phyloP scores from a whole-genome alignment of 2,888 invertebrate genomes.

The Pherbina coryleti region DNA sequence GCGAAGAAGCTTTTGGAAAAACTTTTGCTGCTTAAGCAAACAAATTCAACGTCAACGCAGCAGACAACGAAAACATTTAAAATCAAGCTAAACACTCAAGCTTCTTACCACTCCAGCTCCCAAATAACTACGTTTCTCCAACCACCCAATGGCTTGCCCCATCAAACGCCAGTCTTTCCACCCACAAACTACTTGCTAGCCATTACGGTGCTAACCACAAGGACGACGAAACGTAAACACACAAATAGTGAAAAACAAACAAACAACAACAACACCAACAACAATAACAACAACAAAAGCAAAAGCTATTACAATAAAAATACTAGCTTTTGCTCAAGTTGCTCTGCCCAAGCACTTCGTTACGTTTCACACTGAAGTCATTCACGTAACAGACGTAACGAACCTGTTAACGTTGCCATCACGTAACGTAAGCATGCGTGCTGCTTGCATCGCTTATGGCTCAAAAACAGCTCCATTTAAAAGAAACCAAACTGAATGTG shows the following conservation, averaged over 20 bases:
- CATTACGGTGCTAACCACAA: conserved; percentile 45
- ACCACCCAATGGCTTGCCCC: conserved; percentile 51
- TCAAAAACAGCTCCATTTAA: too few species aligned
- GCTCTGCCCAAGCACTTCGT: neutral
- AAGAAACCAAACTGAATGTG: too few species aligned
- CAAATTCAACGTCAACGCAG: conserved; percentile 53
- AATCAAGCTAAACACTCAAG: conserved; percentile 49
- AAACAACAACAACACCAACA: neutral
- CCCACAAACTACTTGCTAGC: conserved; percentile 12
- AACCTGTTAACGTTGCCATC: conserved; percentile 1
- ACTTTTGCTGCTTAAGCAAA: conserved; percentile 60
- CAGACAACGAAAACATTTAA: conserved; percentile 57
- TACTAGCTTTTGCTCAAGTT: neutral
- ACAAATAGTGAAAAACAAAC: neutral
- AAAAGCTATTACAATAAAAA: neutral
- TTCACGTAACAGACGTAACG: neutral
- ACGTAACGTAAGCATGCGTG: neutral
- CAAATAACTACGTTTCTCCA: too few species aligned
- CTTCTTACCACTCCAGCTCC: conserved; percentile 34
- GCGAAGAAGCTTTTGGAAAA: conserved; percentile 55
- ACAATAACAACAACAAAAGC: too few species aligned
- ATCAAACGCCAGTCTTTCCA: conserved; percentile 39
- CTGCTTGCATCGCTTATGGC: too few species aligned
- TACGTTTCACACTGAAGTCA: neutral
- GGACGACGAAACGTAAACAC: neutral